These are phyloP conservation scores for Meriones unguiculatus DNA, from an alignment of 2,113 vertebrate genomes.

Conservation along the genomic window DNA sequence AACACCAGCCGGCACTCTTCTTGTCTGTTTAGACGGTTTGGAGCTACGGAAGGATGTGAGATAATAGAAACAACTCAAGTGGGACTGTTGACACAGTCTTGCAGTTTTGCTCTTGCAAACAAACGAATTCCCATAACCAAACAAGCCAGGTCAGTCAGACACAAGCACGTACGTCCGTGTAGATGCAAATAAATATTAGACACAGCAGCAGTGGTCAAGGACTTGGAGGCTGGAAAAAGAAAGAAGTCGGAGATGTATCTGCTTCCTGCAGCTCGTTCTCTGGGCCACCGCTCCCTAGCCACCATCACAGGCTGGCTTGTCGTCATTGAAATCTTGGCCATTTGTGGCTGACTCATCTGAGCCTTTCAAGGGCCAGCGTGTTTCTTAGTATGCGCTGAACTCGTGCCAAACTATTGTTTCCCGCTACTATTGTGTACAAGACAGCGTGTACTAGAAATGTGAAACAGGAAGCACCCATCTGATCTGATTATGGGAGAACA, in stretches of 20 bases:
- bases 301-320: slow-evolving; percentile 52
- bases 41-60: background rate
- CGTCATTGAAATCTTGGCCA: slow-evolving; percentile 77
- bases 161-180: slow-evolving; percentile 14
- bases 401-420: slow-evolving; percentile 89
- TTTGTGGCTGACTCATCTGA: slow-evolving; percentile 84
- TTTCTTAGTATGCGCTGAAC: slow-evolving; percentile 80
- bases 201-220: slow-evolving; percentile 74
- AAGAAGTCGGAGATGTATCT: slow-evolving; percentile 77
- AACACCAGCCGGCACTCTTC: background rate
- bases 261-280: slow-evolving; percentile 81
- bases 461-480: slow-evolving; percentile 89
- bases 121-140: background rate
- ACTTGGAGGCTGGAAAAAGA: slow-evolving; percentile 67
- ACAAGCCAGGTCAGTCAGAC: slow-evolving; percentile 29
- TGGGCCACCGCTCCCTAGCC: background rate
- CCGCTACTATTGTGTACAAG: slow-evolving; percentile 88
- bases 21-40: background rate
- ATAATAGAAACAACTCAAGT: background rate
- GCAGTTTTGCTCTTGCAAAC: background rate
- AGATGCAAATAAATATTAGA: slow-evolving; percentile 56
- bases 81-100: background rate
- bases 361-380: slow-evolving; percentile 74
- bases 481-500: slow-evolving; percentile 84
- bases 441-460: slow-evolving; percentile 90